phyloP scores from a whole-genome alignment of 2,888 invertebrate genomes.

The Oxytorus armatus region DNA sequence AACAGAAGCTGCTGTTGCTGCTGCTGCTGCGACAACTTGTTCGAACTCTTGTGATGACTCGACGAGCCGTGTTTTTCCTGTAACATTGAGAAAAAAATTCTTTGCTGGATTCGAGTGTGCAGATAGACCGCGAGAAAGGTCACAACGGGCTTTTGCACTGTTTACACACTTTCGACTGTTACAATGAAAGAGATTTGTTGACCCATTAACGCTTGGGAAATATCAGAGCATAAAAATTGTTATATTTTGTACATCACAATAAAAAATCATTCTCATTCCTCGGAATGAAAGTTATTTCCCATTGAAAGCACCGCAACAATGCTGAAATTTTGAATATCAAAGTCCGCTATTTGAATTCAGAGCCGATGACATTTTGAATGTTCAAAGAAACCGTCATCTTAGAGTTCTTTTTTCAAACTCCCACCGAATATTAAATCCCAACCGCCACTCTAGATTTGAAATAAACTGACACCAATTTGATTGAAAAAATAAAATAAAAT shows the following conservation, averaged over 20 bases:
- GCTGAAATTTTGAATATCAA: too few relatives aligned
- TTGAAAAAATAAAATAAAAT: too few relatives aligned
- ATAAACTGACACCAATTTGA: not conserved
- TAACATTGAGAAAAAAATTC: conserved; percentile 71
- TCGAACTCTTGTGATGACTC: conserved; percentile 81
- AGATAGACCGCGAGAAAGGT: not conserved
- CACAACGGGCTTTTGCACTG: not conserved
- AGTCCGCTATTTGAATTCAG: too few relatives aligned
- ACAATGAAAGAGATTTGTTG: conserved; percentile 7
- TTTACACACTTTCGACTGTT: not conserved
- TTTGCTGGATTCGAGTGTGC: conserved; percentile 54
- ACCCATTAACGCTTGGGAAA: conserved; percentile 22
- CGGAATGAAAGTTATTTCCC: too few relatives aligned
- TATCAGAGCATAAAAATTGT: not conserved
- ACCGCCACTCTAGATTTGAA: not conserved
- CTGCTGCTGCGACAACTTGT: conserved; percentile 77
- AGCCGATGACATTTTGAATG: too few relatives aligned
- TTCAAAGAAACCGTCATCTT: too few relatives aligned
- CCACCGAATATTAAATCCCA: too few relatives aligned
- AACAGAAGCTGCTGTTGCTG: conserved; percentile 72
- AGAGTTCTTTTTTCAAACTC: too few relatives aligned
- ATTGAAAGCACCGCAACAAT: too few relatives aligned
- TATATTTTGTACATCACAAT: not conserved
- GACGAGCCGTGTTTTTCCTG: conserved; percentile 82
- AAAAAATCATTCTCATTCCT: not conserved